These are phyloP conservation scores for Labeo catla DNA, from an alignment of 2,113 vertebrate genomes.

Conservation along the genomic window DNA sequence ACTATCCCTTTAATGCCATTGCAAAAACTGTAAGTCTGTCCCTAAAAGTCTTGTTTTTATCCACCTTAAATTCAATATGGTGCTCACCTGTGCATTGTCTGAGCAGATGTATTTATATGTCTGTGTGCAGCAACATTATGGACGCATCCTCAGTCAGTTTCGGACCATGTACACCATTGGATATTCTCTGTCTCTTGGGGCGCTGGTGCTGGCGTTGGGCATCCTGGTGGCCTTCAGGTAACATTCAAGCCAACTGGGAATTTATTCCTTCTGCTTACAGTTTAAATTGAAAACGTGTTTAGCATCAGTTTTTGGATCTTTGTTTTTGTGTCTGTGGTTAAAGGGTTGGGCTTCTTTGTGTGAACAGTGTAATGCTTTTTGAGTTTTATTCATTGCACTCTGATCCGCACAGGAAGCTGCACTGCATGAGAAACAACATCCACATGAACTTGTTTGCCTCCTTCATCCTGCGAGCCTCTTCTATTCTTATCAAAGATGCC, in stretches of 20 bases:
- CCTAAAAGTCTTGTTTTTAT: no score
- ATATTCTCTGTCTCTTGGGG: conserved; percentile 89
- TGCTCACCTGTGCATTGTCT: neutral
- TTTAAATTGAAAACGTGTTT: conserved; percentile 5
- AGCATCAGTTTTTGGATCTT: neutral
- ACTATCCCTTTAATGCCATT: no score
- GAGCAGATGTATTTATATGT: conserved; percentile 17
- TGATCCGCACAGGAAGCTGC: conserved; percentile 82
- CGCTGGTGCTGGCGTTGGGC: conserved; percentile 86
- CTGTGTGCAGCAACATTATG: conserved; percentile 73
- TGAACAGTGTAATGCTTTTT: neutral
- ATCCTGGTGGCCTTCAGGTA: conserved; percentile 94
- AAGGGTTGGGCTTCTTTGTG: neutral
- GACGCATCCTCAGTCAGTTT: conserved; percentile 78
- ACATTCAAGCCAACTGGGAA: neutral
- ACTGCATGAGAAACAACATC: conserved; percentile 96
- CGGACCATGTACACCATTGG: conserved; percentile 92
- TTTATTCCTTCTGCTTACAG: neutral
- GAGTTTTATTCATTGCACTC: neutral
- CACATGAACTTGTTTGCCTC: conserved; percentile 96
- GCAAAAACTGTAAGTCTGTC: no score
- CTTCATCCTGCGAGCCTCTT: conserved; percentile 89
- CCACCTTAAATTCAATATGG: no score
- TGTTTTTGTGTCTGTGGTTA: neutral
- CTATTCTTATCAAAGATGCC: conserved; percentile 89